A percentile compares a stretch with the other conserved stretches of the same genome.
phyloP scores from a whole-genome alignment of 2,797 vertebrate genomes.

The Pseudochirops corinnae region DNA sequence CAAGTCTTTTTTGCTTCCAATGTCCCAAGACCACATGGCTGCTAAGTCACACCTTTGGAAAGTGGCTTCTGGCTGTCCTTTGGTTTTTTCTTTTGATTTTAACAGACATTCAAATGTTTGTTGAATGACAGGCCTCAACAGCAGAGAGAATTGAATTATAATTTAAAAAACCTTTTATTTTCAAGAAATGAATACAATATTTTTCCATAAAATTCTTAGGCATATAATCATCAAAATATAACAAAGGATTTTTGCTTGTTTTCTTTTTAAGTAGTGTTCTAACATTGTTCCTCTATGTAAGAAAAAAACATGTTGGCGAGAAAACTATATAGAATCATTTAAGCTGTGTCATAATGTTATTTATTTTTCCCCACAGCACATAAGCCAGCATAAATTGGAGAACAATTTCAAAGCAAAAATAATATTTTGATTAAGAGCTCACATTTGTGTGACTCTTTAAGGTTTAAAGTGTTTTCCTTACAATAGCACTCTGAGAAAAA shows the following conservation, averaged over 20 bases:
- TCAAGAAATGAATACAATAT: neutral
- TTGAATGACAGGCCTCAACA: neutral
- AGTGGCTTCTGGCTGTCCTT: neutral
- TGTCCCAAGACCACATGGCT: neutral
- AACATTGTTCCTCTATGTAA: neutral
- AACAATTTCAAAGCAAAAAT: neutral
- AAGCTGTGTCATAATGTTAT: neutral
- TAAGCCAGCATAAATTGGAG: neutral
- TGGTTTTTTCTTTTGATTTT: neutral
- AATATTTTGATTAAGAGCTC: neutral
- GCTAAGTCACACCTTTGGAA: neutral
- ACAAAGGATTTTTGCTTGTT: neutral
- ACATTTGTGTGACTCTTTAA: neutral
- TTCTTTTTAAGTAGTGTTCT: neutral
- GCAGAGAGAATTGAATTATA: neutral
- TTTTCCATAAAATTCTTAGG: neutral
- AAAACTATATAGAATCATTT: neutral
- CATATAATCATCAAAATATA: neutral
- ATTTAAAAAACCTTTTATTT: neutral
- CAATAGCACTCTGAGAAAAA: neutral
- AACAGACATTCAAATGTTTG: neutral
- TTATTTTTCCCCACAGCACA: neutral
- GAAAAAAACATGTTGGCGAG: neutral
- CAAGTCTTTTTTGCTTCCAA: neutral
- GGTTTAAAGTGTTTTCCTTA: neutral